Percentiles rank a stretch among this genome's conserved stretches.
Conservation (phyloP, 1,140 invertebrate genomes). For the Paraescarpia echinospica region DNA sequence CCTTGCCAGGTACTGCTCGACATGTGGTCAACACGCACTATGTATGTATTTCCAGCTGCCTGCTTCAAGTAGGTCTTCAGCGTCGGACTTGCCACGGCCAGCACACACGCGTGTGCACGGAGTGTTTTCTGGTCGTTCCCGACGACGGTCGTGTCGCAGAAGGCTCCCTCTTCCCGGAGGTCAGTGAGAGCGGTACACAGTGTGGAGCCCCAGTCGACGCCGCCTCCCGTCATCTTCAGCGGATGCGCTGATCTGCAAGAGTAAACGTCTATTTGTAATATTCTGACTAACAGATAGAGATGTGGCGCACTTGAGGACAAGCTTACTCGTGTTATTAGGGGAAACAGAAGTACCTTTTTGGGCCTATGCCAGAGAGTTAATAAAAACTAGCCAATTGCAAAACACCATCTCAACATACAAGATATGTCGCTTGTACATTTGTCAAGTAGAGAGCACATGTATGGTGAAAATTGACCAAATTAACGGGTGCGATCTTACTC, state of each 20-base stretch:
- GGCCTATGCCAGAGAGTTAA: too few species aligned
- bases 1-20: neutral
- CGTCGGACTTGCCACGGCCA: neutral
- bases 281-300: too few species aligned
- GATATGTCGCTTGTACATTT: too few species aligned
- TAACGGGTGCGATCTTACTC: too few species aligned
- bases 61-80: neutral
- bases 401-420: too few species aligned
- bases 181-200: neutral
- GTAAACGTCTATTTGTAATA: too few species aligned
- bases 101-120: conserved; percentile 13
- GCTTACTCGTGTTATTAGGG: too few species aligned
- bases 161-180: conserved; percentile 4
- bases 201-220: neutral
- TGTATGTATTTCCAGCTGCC: neutral
- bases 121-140: conserved; percentile 21
- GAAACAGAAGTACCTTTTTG: too few species aligned
- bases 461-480: too few species aligned
- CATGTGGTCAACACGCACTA: neutral
- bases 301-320: too few species aligned
- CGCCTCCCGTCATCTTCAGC: neutral
- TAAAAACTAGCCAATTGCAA: too few species aligned
- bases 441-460: too few species aligned
- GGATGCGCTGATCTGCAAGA: neutral
- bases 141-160: conserved; percentile 16